A percentile compares a stretch with the other conserved stretches of the same genome.
Evolutionary conservation across 1,140 invertebrate genomes (phyloP).

Genomic region (Listronotus bonariensis): DNA sequence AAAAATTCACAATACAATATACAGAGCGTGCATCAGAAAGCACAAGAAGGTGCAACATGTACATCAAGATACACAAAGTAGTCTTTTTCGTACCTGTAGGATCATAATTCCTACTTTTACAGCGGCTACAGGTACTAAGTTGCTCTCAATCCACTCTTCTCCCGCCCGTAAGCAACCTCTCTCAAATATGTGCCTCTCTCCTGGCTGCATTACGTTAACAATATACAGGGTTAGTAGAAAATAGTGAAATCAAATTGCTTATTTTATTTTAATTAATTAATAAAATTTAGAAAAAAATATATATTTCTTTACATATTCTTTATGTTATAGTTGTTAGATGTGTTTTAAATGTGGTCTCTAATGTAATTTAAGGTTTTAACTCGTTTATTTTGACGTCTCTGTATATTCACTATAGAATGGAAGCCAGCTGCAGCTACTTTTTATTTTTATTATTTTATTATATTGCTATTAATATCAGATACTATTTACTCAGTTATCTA

Average conservation of each 20-base stretch:
- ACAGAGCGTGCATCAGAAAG: background rate
- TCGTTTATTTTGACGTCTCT: too few species aligned
- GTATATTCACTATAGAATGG: too few species aligned
- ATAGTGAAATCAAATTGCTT: background rate
- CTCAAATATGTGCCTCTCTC: slow-evolving; percentile 89
- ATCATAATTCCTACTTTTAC: slow-evolving; percentile 81
- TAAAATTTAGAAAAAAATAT: too few species aligned
- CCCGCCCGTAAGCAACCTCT: slow-evolving; percentile 90
- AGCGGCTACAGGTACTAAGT: slow-evolving; percentile 85
- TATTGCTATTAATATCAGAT: too few species aligned
- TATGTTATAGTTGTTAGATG: too few species aligned
- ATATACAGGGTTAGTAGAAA: slow-evolving; percentile 11
- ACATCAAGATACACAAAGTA: background rate
- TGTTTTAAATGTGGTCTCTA: too few species aligned
- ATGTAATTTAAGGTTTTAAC: too few species aligned
- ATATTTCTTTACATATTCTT: too few species aligned
- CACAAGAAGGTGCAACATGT: background rate
- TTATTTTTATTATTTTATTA: too few species aligned
- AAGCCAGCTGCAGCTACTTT: too few species aligned
- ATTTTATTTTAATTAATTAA: too few species aligned
- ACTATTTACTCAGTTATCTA: too few species aligned
- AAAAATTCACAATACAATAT: slow-evolving; percentile 1
- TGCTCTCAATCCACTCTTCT: slow-evolving; percentile 92
- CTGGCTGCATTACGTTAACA: slow-evolving; percentile 62
- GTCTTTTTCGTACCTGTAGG: slow-evolving; percentile 69